phyloP scores from a whole-genome alignment of 2,113 vertebrate species.

The Tamias sibiricus region DNA sequence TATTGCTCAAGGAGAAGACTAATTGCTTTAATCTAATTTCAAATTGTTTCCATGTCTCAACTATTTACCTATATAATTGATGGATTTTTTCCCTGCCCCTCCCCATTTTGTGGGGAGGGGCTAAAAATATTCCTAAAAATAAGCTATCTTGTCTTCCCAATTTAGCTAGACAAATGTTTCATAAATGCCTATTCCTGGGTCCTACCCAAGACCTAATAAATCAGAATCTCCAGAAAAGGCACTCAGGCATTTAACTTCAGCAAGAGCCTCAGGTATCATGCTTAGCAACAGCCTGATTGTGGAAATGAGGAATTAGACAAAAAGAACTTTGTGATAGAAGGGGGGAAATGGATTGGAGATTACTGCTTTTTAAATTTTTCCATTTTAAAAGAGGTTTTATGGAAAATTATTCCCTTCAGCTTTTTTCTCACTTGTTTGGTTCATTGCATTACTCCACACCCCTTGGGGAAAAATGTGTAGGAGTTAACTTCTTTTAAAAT shows the following conservation, averaged over 20 bases:
- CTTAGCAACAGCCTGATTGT: no score
- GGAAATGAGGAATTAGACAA: not conserved
- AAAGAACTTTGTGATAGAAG: not conserved
- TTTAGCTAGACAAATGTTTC: not conserved
- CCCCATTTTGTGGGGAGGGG: not conserved
- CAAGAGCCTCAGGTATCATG: fast-evolving
- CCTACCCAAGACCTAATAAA: not conserved
- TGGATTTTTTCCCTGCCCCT: not conserved
- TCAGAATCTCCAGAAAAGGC: not conserved
- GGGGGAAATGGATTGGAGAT: not conserved
- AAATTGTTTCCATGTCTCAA: not conserved
- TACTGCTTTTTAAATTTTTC: not conserved
- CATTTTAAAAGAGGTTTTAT: not conserved
- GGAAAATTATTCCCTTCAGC: not conserved
- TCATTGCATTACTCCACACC: not conserved
- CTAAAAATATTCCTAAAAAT: not conserved
- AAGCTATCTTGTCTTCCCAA: no score
- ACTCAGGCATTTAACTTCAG: not conserved
- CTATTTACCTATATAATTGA: not conserved
- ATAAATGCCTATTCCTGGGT: not conserved
- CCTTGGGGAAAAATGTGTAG: not conserved
- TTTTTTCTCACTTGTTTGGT: not conserved
- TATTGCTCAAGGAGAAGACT: not conserved
- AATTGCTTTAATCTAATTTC: not conserved
- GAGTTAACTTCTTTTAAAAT: not conserved